These are phyloP conservation scores for Tridacna crocea DNA, from an alignment of 2,888 invertebrate genomes.

Conservation along the genomic window DNA sequence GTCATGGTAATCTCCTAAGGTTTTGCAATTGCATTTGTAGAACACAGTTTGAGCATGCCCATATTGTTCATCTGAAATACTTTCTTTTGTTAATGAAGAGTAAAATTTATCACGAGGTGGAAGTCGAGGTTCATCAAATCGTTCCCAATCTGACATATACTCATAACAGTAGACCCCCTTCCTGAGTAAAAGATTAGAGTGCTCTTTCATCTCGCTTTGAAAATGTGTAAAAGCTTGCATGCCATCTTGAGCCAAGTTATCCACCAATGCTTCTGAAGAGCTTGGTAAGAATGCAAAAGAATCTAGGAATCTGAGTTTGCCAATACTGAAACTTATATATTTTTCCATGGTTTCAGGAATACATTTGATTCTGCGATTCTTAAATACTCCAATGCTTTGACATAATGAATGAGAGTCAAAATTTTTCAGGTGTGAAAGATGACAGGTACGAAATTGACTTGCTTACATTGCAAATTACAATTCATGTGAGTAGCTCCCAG, in stretches of 20 bases:
- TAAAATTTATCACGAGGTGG: slow-evolving; percentile 36
- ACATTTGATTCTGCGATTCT: slow-evolving; percentile 32
- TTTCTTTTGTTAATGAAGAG: slow-evolving; percentile 32
- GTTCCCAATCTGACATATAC: slow-evolving; percentile 41
- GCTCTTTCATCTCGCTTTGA: slow-evolving; percentile 38
- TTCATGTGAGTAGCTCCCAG: slow-evolving; percentile 46
- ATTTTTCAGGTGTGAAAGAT: slow-evolving; percentile 50
- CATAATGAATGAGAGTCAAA: too few species aligned
- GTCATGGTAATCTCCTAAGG: slow-evolving; percentile 50
- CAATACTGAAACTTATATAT: slow-evolving; percentile 41
- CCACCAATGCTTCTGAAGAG: slow-evolving; percentile 22
- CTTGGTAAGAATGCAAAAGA: slow-evolving; percentile 33
- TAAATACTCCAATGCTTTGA: slow-evolving; percentile 44
- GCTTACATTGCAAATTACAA: too few species aligned
- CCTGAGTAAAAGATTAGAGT: too few species aligned
- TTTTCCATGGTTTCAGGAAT: slow-evolving; percentile 46
- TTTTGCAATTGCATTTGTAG: slow-evolving; percentile 20
- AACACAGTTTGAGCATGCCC: slow-evolving; percentile 38
- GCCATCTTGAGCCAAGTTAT: slow-evolving; percentile 28
- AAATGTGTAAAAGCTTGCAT: slow-evolving; percentile 31
- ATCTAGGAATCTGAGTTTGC: slow-evolving; percentile 38
- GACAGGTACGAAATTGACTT: slow-evolving; percentile 47
- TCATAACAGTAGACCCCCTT: slow-evolving; percentile 57
- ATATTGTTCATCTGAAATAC: slow-evolving; percentile 39
- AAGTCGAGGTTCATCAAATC: slow-evolving; percentile 42